Evolutionary conservation across 1,140 invertebrate species (phyloP), one percentile per base, ranked within the genome.

Genomic region (Drosophila lacertosa): DNA sequence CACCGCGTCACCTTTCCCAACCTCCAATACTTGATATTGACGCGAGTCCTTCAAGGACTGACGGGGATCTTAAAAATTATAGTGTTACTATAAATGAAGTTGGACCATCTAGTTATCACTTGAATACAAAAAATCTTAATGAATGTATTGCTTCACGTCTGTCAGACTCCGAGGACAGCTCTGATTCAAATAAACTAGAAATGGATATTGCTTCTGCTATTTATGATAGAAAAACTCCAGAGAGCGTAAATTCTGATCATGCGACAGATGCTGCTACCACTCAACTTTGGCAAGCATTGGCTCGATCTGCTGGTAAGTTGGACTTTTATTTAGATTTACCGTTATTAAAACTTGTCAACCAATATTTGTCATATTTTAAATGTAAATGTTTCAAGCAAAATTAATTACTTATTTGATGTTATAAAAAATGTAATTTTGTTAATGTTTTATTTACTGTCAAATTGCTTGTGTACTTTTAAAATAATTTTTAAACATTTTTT

Each of bases 271-370:
- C 93, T 42, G 93, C 93, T 62, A 93, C 93, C 7, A 93, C 93
- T 37, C 93, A 93, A 79, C 70, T 93, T 0, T 93, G 93, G 93
- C 93, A 93, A 76, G 93, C 92, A 13, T 80, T 93, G 54, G 93
- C 91, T 22, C 74, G 82, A 39, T 89, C 89, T 10, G 92, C 59
- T 91, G 92, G 93, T 93, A 81, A 91, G 89, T 80, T 24, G 1
- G 4, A 7, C 7, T 7, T 29, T 29, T 29, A 22, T 22, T 22
- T 22, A 22, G 20, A 22, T 22, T 22, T 22, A 2, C 2, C 4
- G 20, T 22, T 4, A 22, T 22, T 2, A 22, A 22, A 4, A 22
- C 4, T n/a, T n/a, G n/a, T n/a, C n/a, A n/a, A n/a, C n/a, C n/a
- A n/a, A n/a, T n/a, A n/a, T n/a, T n/a, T n/a, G n/a, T n/a, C n/a